Evolutionary conservation across 2,797 vertebrate species (phyloP).

Genomic region (Pterois miles): DNA sequence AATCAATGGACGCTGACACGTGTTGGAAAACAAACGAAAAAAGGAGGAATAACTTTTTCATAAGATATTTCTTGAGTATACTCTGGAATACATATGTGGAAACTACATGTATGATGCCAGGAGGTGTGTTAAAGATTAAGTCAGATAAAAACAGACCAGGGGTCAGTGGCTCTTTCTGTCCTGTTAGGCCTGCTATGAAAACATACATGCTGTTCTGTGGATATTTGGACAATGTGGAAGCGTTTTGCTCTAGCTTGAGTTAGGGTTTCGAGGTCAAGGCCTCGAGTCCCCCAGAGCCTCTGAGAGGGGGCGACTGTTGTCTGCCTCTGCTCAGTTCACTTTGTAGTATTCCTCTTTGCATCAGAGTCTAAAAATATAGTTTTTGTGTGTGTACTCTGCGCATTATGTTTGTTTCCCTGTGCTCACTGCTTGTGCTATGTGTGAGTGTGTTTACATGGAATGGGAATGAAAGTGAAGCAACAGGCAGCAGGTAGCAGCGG

Average conservation of each 20-base stretch:
- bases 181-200: slow-evolving; percentile 42
- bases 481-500: background rate
- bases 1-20: no score
- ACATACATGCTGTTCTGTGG: slow-evolving; percentile 47
- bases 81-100: background rate
- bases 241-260: slow-evolving; percentile 52
- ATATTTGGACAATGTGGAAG: slow-evolving; percentile 74
- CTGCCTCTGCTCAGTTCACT: background rate
- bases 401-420: no score
- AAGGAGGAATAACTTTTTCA: no score
- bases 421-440: no score
- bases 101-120: background rate
- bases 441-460: background rate
- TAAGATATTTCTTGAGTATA: no score
- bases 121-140: slow-evolving; percentile 53
- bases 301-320: slow-evolving; percentile 36
- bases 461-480: background rate
- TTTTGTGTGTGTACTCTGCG: background rate
- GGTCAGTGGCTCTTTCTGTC: slow-evolving; percentile 28
- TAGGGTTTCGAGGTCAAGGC: slow-evolving; percentile 58
- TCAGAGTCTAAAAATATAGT: background rate
- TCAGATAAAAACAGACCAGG: slow-evolving; percentile 28
- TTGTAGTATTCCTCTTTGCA: background rate
- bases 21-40: no score
- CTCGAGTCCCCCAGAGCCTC: slow-evolving; percentile 31